Conservation (phyloP, 2,797 vertebrate genomes). For the Enteromius afrohamiltoni region DNA sequence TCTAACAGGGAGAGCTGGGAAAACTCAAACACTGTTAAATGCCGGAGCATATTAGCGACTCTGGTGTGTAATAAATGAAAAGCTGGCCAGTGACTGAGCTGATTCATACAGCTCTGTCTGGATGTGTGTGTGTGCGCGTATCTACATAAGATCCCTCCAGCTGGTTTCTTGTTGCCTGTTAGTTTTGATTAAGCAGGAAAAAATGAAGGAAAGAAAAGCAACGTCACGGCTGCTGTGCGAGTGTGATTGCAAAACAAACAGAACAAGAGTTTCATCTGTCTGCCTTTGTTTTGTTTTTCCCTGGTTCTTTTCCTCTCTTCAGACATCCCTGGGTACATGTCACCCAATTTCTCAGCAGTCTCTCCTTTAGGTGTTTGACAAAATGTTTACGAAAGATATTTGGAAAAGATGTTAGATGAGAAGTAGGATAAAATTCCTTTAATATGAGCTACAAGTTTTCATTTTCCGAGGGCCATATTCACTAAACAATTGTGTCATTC, state of each 20-base stretch:
- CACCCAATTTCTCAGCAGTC: neutral
- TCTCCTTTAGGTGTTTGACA: neutral
- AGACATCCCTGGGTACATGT: conserved; percentile 68
- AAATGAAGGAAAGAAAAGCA: conserved; percentile 32
- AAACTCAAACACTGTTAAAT: conserved; percentile 70
- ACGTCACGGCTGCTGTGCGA: neutral
- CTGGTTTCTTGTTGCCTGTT: conserved; percentile 38
- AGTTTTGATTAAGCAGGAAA: conserved; percentile 24
- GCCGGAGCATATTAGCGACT: conserved; percentile 62
- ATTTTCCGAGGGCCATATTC: neutral
- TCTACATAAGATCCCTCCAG: conserved; percentile 18
- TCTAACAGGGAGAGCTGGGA: conserved; percentile 56
- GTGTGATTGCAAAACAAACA: conserved; percentile 9
- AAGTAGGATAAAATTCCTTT: conserved; percentile 7
- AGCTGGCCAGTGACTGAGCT: neutral
- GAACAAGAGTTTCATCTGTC: neutral
- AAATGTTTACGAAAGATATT: neutral
- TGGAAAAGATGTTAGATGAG: conserved; percentile 5
- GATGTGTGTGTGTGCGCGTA: conserved; percentile 14
- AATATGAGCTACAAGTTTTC: neutral
- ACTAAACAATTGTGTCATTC: neutral
- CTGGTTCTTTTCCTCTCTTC: conserved; percentile 16
- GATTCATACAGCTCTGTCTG: conserved; percentile 22
- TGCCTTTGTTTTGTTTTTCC: neutral
- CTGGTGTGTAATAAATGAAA: conserved; percentile 62